Percentiles rank a stretch among this genome's conserved stretches.
Evolutionary conservation across 2,797 vertebrate genomes (phyloP).

Genomic region (Sebastes taczanowskii): DNA sequence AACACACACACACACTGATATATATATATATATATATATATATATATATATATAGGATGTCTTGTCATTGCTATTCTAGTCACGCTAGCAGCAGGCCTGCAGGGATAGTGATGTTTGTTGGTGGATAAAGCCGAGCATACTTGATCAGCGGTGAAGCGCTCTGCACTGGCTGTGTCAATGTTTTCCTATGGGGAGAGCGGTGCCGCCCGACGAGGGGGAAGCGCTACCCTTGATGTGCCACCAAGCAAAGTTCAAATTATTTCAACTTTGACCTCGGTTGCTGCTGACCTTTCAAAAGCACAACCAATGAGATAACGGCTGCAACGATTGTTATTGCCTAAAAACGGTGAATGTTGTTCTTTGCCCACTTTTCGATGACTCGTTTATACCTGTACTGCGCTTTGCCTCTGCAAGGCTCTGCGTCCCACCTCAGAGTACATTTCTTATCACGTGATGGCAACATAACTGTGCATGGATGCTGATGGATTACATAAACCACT

Average conservation of each 20-base stretch:
- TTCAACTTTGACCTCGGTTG: neutral
- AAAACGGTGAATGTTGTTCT: neutral
- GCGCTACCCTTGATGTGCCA: too few species aligned
- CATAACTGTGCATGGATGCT: neutral
- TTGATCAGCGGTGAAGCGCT: too few species aligned
- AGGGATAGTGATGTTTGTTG: neutral
- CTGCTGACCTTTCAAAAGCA: neutral
- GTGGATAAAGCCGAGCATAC: neutral
- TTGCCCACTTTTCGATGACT: neutral
- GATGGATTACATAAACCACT: slow-evolving; percentile 13
- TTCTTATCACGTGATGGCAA: neutral
- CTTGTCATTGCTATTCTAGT: slow-evolving; percentile 6
- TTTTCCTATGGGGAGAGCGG: too few species aligned
- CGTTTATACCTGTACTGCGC: neutral
- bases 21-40: too few species aligned
- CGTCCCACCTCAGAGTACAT: neutral
- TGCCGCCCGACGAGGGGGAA: too few species aligned
- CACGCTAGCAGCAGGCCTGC: neutral
- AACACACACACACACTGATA: neutral
- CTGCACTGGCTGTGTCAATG: too few species aligned
- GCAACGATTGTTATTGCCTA: neutral
- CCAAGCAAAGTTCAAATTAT: too few species aligned
- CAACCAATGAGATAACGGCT: neutral
- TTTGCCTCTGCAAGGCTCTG: neutral
- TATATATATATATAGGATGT: neutral